Evolutionary conservation across 1,140 invertebrate genomes (phyloP).

Genomic region (Neodiprion pinetum): DNA sequence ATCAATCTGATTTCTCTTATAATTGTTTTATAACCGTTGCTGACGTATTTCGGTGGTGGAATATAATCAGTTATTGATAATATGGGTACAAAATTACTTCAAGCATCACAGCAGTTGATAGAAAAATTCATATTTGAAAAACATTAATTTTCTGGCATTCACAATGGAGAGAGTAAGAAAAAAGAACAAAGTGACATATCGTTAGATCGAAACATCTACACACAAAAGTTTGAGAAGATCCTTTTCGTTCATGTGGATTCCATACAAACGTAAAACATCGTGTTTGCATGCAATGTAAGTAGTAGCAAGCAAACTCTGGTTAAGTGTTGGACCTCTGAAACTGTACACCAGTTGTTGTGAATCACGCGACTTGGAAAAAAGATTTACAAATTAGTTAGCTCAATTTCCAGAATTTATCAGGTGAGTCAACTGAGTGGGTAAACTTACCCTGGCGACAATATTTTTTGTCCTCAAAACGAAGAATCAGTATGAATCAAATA

Average conservation of each 20-base stretch:
- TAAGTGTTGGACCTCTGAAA: not conserved
- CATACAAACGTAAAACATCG: not conserved
- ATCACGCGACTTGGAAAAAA: not conserved
- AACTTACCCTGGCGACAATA: slow-evolving; percentile 4
- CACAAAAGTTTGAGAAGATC: not conserved
- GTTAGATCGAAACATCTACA: not conserved
- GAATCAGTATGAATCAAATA: not conserved
- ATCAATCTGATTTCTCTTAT: too few species aligned
- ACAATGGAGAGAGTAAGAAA: too few species aligned
- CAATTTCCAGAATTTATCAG: not conserved
- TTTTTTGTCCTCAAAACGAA: not conserved
- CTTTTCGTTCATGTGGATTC: too few species aligned
- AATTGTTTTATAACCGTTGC: too few species aligned
- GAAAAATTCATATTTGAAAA: too few species aligned
- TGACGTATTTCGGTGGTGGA: too few species aligned
- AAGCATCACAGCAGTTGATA: too few species aligned
- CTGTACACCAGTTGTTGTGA: not conserved
- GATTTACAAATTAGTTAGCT: not conserved
- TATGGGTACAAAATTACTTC: too few species aligned
- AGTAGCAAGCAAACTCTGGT: not conserved
- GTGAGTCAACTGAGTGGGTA: not conserved
- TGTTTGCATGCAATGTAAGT: not conserved
- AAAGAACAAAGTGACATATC: not conserved
- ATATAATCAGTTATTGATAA: too few species aligned
- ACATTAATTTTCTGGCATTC: too few species aligned